phyloP scores from a whole-genome alignment of 1,140 invertebrate species.

The Macrobrachium nipponense region DNA sequence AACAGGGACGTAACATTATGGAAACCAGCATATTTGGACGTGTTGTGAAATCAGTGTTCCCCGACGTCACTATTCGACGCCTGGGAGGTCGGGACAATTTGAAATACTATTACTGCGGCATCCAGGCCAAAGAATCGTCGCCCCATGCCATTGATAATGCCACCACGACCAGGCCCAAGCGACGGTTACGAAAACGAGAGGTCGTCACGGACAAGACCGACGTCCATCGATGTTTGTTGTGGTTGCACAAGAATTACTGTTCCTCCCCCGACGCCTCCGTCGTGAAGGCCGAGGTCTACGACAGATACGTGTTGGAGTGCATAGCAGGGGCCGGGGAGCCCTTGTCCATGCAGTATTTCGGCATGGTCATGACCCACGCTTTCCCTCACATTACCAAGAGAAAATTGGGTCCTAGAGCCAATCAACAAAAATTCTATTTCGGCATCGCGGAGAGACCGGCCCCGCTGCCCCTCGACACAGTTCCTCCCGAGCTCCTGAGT shows the following conservation, averaged over 20 bases:
- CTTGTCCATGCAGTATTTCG: slow-evolving; percentile 54
- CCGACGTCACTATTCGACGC: slow-evolving; percentile 60
- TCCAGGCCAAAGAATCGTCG: slow-evolving; percentile 58
- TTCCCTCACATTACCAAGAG: slow-evolving; percentile 43
- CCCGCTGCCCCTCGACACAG: slow-evolving; percentile 49
- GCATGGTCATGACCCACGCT: slow-evolving; percentile 55
- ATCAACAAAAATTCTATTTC: slow-evolving; percentile 63
- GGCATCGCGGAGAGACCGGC: slow-evolving; percentile 51
- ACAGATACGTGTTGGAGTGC: slow-evolving; percentile 55
- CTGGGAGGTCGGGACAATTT: slow-evolving; percentile 63
- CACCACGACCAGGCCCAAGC: slow-evolving; percentile 63
- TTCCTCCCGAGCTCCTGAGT: slow-evolving; percentile 34
- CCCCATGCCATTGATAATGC: slow-evolving; percentile 62
- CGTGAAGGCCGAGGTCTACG: slow-evolving; percentile 49
- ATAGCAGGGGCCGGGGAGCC: slow-evolving; percentile 47
- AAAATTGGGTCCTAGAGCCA: slow-evolving; percentile 47
- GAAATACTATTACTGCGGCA: slow-evolving; percentile 64
- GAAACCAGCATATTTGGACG: slow-evolving; percentile 64
- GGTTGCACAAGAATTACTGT: slow-evolving; percentile 57
- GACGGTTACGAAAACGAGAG: slow-evolving; percentile 59
- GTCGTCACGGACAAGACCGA: slow-evolving; percentile 57
- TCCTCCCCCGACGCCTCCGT: slow-evolving; percentile 38
- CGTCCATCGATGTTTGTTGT: slow-evolving; percentile 53
- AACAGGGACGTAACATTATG: slow-evolving; percentile 59
- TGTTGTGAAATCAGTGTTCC: slow-evolving; percentile 63